Evolutionary conservation across 2,888 invertebrate species (phyloP).

Genomic region (Caenorhabditis wallacei): DNA sequence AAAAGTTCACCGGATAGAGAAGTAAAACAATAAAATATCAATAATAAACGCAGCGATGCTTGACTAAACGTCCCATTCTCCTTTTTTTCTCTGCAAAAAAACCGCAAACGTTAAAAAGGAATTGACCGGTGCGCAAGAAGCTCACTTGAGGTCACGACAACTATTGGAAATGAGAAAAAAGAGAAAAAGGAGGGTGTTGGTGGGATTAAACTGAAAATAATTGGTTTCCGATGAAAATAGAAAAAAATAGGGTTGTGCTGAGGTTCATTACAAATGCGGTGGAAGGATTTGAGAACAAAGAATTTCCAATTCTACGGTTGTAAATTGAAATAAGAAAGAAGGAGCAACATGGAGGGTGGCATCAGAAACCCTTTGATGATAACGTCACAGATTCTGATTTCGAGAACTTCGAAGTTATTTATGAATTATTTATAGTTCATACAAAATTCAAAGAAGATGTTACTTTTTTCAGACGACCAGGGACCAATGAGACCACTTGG

Average conservation of each 20-base stretch:
- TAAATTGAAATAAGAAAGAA: not conserved
- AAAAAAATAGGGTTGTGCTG: constrained; percentile 29
- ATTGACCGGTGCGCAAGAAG: constrained; percentile 26
- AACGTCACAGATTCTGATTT: constrained; percentile 8
- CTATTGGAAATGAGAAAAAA: constrained; percentile 40
- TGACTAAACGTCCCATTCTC: constrained; percentile 10
- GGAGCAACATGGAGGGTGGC: constrained; percentile 20
- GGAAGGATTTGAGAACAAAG: constrained; percentile 28
- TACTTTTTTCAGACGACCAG: constrained; percentile 30
- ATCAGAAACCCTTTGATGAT: not conserved
- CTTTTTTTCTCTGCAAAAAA: constrained; percentile 15
- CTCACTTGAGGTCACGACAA: constrained; percentile 47
- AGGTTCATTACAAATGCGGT: constrained; percentile 37
- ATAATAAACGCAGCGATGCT: constrained; percentile 22
- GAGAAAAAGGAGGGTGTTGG: constrained; percentile 11
- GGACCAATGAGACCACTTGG: constrained; percentile 16
- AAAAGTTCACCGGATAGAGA: constrained; percentile 4
- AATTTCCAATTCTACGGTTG: not conserved
- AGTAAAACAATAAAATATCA: constrained; percentile 29
- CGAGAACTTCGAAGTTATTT: not conserved
- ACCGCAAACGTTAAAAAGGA: constrained; percentile 1
- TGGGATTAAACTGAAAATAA: constrained; percentile 49
- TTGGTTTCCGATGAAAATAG: constrained; percentile 58
- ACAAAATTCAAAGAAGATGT: not conserved
- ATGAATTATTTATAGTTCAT: constrained; percentile 32